phyloP scores from a whole-genome alignment of 2,888 invertebrate genomes.

The Drosophila percnosoma region DNA sequence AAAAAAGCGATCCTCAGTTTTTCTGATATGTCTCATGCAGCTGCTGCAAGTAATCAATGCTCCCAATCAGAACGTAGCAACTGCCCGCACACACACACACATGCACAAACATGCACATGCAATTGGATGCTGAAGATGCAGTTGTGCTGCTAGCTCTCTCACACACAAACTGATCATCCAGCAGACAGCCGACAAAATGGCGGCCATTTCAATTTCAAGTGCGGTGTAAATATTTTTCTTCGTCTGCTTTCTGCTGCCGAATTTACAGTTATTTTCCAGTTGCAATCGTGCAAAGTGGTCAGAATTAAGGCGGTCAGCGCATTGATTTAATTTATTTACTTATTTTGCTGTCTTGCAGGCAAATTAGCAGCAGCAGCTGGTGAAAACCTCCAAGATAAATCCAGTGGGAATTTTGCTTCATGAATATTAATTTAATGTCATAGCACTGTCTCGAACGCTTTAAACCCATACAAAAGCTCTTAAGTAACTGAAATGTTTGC shows the following conservation, averaged over 20 bases:
- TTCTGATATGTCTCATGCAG: background rate
- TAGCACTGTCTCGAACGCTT: background rate
- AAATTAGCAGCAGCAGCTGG: constrained; percentile 22
- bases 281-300: constrained; percentile 20
- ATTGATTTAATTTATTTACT: constrained; percentile 48
- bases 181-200: constrained; percentile 24
- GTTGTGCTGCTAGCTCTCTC: constrained; percentile 24
- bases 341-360: constrained; percentile 35
- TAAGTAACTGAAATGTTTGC: background rate
- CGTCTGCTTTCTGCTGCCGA: constrained; percentile 11
- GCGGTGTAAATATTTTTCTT: constrained; percentile 7
- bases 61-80: constrained; percentile 42
- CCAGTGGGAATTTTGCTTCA: background rate
- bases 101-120: constrained; percentile 2
- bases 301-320: constrained; percentile 31
- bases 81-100: constrained; percentile 3
- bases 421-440: background rate
- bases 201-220: constrained; percentile 17
- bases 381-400: background rate
- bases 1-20: constrained; percentile 18
- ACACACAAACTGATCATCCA: background rate
- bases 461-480: background rate
- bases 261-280: constrained; percentile 41
- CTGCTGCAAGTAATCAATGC: constrained; percentile 38
- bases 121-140: constrained; percentile 37